Evolutionary conservation across 64 coral and sea anemone genomes (phyloP), one percentile per base, ranked within the genome.

Genomic region (Stylophora pistillata): DNA sequence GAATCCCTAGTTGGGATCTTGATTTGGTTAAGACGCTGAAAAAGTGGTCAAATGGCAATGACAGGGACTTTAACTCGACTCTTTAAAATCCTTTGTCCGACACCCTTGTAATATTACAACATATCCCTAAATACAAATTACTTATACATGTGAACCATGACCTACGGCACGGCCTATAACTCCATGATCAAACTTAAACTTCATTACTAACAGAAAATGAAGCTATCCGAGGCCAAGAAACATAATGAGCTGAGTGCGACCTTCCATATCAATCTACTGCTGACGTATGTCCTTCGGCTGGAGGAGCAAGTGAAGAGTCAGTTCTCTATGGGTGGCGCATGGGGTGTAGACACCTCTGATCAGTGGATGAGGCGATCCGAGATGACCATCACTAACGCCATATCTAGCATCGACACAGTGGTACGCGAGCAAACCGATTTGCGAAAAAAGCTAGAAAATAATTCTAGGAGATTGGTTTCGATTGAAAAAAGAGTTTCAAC

Each of bases 391-490:
- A 47, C 69, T 3, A 60, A 16, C 5, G 85, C 85, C 15, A 87
- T 87, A 58, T 56, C 85, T 59, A 74, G 32, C 18, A 87, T 87
- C 56, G 85, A 87, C 32, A 25, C 70, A 59, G 53, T 74, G 37
- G 27, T 87, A 27, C 54, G 30, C n/a, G 85, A 87, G 55, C 74
- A 53, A 31, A 87, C 26, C 30, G 85, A 87, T 56, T 7, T 87
- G 53, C 23, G 70, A 41, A 70, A 74, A 20, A 87, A 74, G 56
- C 54, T 87, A 1, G 11, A 10, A 5, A 70, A 87, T 5, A 68
- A 87, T 23, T 68, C 27, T 1, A 31, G 21, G 15, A 74, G 85
- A 87, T 2, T 87, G 12, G 21, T 28, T 2, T 29, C n/a, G 9
- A 26, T 87, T 53, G 85, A 87, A 87, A 25, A 29, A 37, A 73